A percentile compares a stretch with the other conserved stretches of the same genome.
Evolutionary conservation across 2,888 invertebrate genomes (phyloP).

Genomic region (Stenodema calcarata): DNA sequence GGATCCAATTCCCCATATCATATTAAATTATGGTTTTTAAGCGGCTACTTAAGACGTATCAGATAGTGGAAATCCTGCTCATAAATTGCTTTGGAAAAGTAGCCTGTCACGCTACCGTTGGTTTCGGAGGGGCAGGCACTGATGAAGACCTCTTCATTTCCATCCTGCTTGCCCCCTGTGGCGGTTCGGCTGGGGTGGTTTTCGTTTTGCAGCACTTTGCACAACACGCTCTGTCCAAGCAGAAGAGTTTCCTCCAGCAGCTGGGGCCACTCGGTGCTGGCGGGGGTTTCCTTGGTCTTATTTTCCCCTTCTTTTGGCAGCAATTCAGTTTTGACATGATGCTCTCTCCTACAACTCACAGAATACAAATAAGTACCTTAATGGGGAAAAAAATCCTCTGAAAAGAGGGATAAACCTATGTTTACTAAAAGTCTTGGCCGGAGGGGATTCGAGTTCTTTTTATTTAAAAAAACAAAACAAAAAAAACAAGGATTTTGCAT

Average conservation of each 20-base stretch:
- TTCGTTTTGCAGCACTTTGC: constrained; percentile 36
- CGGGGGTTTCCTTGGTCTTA: neutral
- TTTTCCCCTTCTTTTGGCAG: constrained; percentile 31
- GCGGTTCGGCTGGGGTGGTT: neutral
- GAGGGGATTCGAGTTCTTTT: too few species aligned
- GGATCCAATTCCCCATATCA: too few species aligned
- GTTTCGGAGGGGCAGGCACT: constrained; percentile 17
- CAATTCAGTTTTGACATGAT: constrained; percentile 37
- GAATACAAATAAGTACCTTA: neutral
- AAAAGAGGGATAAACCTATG: too few species aligned
- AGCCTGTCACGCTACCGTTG: neutral
- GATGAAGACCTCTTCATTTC: constrained; percentile 40
- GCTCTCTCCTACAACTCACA: constrained; percentile 3
- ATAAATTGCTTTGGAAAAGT: too few species aligned
- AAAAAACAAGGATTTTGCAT: too few species aligned
- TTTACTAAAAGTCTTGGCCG: too few species aligned
- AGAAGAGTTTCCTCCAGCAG: constrained; percentile 44
- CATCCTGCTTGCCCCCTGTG: constrained; percentile 9
- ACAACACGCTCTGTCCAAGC: constrained; percentile 45
- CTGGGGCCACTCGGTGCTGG: neutral
- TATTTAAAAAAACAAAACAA: too few species aligned
- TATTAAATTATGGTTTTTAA: too few species aligned
- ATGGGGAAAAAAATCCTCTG: too few species aligned
- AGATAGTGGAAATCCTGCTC: too few species aligned
- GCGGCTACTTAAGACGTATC: too few species aligned